Conservation (phyloP, 2,113 vertebrate species). For the Grallaria varia region DNA sequence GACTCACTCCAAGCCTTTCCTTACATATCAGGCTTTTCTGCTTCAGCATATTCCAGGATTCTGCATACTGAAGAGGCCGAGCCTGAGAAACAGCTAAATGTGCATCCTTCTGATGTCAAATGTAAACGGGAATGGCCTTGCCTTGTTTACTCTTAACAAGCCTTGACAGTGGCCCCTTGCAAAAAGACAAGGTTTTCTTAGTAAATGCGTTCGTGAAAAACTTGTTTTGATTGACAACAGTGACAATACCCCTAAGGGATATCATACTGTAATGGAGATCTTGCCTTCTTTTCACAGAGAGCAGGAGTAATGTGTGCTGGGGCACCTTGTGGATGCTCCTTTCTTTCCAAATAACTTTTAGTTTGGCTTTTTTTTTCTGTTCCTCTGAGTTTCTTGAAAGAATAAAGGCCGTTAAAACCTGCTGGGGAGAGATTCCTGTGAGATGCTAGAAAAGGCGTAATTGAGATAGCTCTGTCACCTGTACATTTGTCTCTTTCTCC, state of each 20-base stretch:
- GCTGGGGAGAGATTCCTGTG: background rate
- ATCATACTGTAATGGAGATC: background rate
- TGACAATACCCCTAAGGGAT: conserved; percentile 3
- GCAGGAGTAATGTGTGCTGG: background rate
- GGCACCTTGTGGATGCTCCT: background rate
- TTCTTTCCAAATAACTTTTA: background rate
- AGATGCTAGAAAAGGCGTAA: background rate
- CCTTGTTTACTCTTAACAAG: conserved; percentile 10
- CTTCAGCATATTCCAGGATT: background rate
- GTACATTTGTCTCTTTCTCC: background rate
- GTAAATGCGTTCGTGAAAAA: background rate
- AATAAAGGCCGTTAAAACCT: background rate
- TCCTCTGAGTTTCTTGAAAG: background rate
- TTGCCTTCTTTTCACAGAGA: background rate
- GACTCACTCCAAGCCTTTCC: background rate
- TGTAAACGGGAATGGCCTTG: background rate
- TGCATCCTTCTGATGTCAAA: background rate
- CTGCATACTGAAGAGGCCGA: background rate
- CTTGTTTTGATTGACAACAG: conserved; percentile 32
- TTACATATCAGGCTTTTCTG: background rate
- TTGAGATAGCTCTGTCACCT: background rate
- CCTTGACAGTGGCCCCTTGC: conserved; percentile 7
- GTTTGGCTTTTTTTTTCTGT: background rate
- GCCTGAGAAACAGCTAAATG: background rate
- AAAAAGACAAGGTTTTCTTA: conserved; percentile 36